phyloP scores from a whole-genome alignment of 2,797 vertebrate species.

The Allobates femoralis region DNA sequence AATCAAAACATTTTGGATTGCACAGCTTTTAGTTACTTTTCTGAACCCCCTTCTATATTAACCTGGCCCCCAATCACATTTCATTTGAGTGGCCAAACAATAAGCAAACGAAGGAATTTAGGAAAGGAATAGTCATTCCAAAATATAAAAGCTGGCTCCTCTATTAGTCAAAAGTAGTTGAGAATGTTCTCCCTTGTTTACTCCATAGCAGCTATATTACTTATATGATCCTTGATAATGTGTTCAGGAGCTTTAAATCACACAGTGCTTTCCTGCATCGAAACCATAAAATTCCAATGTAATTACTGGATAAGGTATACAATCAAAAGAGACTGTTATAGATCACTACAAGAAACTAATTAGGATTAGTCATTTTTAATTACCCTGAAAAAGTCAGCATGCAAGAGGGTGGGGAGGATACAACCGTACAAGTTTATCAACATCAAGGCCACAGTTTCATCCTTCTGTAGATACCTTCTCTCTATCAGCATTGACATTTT shows the following conservation, averaged over 20 bases:
- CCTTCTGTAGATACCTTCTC: background rate
- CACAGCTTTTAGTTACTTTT: too few species aligned
- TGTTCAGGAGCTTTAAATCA: too few species aligned
- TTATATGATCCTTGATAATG: background rate
- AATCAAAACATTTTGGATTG: too few species aligned
- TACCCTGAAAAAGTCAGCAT: conserved; percentile 58
- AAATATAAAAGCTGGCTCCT: background rate
- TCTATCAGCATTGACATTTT: conserved; percentile 14
- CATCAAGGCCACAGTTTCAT: conserved; percentile 5
- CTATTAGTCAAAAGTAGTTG: too few species aligned
- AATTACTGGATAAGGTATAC: conserved; percentile 23
- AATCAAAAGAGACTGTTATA: conserved; percentile 12
- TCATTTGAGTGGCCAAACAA: background rate
- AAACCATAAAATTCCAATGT: conserved; percentile 22
- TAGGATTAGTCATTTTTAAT: conserved; percentile 68
- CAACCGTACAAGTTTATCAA: conserved; percentile 37
- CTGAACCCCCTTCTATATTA: too few species aligned
- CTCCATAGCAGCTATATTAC: background rate
- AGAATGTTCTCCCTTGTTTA: background rate
- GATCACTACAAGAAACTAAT: conserved; percentile 8
- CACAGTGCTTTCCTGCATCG: background rate
- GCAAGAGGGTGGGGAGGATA: conserved; percentile 63
- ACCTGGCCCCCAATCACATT: too few species aligned
- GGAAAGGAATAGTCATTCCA: background rate
- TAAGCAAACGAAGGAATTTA: background rate